Conservation (phyloP, 2,113 vertebrate species). For the Chloebia gouldiae region DNA sequence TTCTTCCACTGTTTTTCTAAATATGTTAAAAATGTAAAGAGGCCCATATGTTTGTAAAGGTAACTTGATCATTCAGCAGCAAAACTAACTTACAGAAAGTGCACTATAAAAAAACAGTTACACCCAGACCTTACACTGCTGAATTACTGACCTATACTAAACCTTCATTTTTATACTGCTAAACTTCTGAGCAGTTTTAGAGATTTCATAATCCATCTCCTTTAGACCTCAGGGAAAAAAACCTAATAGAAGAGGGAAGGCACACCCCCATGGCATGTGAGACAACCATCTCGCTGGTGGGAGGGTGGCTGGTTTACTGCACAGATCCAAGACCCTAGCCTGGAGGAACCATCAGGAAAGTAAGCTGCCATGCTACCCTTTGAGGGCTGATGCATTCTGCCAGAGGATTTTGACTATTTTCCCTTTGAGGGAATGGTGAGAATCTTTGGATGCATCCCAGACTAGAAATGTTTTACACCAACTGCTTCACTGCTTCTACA, state of each 20-base stretch:
- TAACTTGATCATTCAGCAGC: background rate
- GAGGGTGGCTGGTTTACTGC: background rate
- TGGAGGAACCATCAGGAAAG: background rate
- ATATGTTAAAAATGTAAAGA: background rate
- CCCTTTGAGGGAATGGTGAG: background rate
- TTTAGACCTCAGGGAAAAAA: background rate
- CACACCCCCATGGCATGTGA: rapidly evolving
- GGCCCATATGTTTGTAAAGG: background rate
- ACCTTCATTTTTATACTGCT: background rate
- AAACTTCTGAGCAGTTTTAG: background rate
- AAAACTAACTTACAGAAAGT: background rate
- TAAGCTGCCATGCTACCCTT: background rate
- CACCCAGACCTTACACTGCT: background rate
- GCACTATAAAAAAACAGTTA: background rate
- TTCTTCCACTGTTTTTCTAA: background rate
- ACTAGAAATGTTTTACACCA: background rate
- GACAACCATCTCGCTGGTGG: background rate
- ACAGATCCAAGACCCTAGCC: background rate
- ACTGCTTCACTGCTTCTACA: background rate
- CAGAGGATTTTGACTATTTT: background rate
- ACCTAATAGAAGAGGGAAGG: background rate
- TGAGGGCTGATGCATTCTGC: background rate
- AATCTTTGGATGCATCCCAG: background rate
- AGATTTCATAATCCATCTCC: background rate
- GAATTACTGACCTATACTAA: background rate